Evolutionary conservation across 1,140 invertebrate species (phyloP).

Genomic region (Parasteatoda tepidariorum): DNA sequence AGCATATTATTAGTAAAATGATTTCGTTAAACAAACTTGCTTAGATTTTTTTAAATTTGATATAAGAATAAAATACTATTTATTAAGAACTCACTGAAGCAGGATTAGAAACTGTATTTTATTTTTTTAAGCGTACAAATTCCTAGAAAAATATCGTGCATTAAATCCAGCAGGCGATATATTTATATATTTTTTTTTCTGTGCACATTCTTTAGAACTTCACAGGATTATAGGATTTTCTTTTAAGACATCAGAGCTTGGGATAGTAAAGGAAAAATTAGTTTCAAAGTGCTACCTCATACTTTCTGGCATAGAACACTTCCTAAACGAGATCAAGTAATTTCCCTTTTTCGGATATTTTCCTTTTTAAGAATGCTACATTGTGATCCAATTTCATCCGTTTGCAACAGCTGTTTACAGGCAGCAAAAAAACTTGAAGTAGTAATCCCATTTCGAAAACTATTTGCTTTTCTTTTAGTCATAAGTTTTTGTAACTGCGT

Average conservation of each 20-base stretch:
- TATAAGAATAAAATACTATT: too few species aligned
- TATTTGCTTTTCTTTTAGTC: slow-evolving; percentile 16
- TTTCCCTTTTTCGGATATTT: slow-evolving; percentile 12
- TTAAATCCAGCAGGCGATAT: too few species aligned
- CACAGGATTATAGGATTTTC: too few species aligned
- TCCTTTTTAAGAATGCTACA: slow-evolving; percentile 19
- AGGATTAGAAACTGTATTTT: too few species aligned
- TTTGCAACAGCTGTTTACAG: background rate
- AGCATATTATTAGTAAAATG: too few species aligned
- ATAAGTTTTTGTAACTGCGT: background rate
- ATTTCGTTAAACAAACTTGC: too few species aligned
- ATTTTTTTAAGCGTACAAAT: too few species aligned
- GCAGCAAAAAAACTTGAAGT: background rate
- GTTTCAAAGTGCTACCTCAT: slow-evolving; percentile 24
- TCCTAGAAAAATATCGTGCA: too few species aligned
- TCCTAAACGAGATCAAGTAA: slow-evolving; percentile 45
- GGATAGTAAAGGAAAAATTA: slow-evolving; percentile 6
- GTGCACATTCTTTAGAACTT: too few species aligned
- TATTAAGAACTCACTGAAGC: too few species aligned
- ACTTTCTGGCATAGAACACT: background rate
- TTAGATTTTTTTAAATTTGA: too few species aligned
- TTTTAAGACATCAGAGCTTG: background rate
- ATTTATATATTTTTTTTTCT: too few species aligned
- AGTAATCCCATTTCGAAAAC: slow-evolving; percentile 31
- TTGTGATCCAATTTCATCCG: slow-evolving; percentile 38